Evolutionary conservation across 2,113 vertebrate species (phyloP), one percentile per base, ranked within the genome.

Genomic region (Elephantulus edwardii): DNA sequence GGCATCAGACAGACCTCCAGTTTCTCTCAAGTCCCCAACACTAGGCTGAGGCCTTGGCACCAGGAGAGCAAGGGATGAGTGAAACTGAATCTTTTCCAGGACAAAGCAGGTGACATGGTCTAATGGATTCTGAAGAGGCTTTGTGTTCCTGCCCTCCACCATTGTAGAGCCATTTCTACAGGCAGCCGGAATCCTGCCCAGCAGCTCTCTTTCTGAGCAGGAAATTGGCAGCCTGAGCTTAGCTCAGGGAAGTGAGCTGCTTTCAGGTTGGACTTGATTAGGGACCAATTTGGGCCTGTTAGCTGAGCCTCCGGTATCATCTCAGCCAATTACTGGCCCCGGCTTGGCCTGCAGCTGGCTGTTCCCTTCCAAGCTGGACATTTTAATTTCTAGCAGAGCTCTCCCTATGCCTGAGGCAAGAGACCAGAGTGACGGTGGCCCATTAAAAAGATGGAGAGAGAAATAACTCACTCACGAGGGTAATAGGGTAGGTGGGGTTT

Each of bases 401-500:
- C 64, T 96, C 93, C 84, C 90, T 82, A 38, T 48, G 88, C 91
- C 93, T 64, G 70, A 94, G 88, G 96, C 95, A 91, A 96, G 95
- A 96, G 92, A 95, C 46, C 77, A 54, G 76, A 89, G 96, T 96
- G 95, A 97, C 91, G 96, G 94, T 91, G 96, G 97, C 95, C 97
- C 95, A 96, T 95, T 97, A 96, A 95, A 96, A 97, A 50, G 94
- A 93, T 95, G 87, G 91, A 44, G 92, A 92, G 95, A 95, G 95
- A 96, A 96, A 96, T 97, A 95, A 94, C 82, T 96, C 93, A 95
- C 94, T 96, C 94, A 86, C 70, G 86, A 96, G 96, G 94, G 96
- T 97, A 97, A 97, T 96, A 81, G 95, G 91, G 94, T 95, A 35
- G 93, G 96, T 86, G 92, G 95, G 91, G 44, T 56, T 83, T 68